Conservation (phyloP, 23 tunicate species). For the Clavelina lepadiformis region DNA sequence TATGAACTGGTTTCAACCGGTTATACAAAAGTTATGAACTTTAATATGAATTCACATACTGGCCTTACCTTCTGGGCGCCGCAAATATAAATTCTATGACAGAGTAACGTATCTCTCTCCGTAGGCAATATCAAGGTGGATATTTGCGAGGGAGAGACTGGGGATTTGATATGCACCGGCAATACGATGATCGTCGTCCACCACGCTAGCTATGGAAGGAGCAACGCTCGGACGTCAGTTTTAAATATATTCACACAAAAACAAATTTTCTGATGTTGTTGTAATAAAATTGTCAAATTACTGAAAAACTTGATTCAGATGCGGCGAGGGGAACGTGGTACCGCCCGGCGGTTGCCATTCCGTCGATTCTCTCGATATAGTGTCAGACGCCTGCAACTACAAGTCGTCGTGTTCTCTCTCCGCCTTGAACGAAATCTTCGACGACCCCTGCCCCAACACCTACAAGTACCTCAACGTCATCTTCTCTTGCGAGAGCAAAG, state of each 20-base stretch:
- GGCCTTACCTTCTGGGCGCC: no score
- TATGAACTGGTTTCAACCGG: no score
- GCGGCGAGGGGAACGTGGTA: conserved; percentile 37
- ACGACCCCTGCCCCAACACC: conserved; percentile 67
- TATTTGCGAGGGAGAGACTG: conserved; percentile 82
- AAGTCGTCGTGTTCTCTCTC: conserved; percentile 29
- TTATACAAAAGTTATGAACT: no score
- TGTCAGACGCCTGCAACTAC: conserved; percentile 67
- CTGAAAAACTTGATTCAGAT: background rate
- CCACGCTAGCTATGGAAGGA: conserved; percentile 84
- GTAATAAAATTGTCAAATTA: background rate
- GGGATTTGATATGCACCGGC: conserved; percentile 52
- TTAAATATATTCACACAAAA: background rate
- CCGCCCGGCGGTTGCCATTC: conserved; percentile 74
- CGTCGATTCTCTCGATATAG: conserved; percentile 43
- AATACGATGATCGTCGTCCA: conserved; percentile 47
- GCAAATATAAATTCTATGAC: no score
- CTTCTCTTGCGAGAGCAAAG: conserved; percentile 66
- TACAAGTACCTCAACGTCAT: conserved; percentile 91
- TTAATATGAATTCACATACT: no score
- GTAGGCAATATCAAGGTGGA: conserved; percentile 23
- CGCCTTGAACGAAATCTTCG: conserved; percentile 70
- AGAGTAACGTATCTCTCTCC: no score
- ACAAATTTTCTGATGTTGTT: background rate
- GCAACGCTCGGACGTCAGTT: conserved; percentile 48